These are phyloP conservation scores for Mormyrus iriodes DNA, from an alignment of 2,113 vertebrate genomes.

Conservation along the genomic window DNA sequence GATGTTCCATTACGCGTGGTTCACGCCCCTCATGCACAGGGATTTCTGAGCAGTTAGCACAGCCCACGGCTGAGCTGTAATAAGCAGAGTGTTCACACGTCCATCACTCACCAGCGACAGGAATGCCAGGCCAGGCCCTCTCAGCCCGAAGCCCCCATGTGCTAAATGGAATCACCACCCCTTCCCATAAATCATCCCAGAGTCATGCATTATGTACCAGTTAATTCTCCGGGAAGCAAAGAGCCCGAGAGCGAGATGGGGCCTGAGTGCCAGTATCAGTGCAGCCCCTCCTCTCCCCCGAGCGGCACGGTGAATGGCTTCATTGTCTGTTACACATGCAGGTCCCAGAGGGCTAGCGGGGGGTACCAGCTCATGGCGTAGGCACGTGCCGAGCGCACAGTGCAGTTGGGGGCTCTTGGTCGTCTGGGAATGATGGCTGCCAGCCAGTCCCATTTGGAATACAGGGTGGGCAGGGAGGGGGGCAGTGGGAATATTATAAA, in stretches of 20 bases:
- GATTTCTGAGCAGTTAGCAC: neutral
- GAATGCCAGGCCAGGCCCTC: neutral
- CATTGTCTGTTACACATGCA: neutral
- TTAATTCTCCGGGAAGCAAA: neutral
- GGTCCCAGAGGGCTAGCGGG: neutral
- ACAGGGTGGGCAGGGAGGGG: neutral
- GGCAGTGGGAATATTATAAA: neutral
- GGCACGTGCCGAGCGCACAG: neutral
- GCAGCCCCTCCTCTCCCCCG: neutral
- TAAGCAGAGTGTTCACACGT: neutral
- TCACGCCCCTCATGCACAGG: neutral
- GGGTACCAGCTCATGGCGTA: neutral
- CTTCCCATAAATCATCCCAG: neutral
- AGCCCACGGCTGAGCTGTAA: neutral
- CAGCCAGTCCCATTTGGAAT: neutral
- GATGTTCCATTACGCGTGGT: neutral
- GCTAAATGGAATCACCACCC: neutral
- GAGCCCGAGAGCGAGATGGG: neutral
- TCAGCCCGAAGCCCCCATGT: neutral
- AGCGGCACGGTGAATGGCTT: neutral
- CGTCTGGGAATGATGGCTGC: neutral
- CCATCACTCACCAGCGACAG: neutral
- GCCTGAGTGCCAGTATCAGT: neutral
- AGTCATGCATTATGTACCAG: conserved; percentile 14
- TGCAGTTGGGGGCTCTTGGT: neutral